phyloP scores from a whole-genome alignment of 2,888 invertebrate genomes.

The Ectemnius continuus region DNA sequence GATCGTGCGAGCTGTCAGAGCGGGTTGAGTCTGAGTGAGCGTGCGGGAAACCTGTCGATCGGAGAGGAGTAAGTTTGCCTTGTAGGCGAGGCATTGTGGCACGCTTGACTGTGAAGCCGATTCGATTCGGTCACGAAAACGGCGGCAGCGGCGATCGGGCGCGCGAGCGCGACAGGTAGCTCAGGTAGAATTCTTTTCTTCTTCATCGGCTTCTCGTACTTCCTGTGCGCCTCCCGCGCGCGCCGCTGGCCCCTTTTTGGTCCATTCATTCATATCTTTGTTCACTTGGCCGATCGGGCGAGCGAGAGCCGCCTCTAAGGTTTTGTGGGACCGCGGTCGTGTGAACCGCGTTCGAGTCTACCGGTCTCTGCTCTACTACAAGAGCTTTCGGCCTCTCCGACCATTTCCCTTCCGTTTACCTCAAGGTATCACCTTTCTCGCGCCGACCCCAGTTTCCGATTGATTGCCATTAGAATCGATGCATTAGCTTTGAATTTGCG shows the following conservation, averaged over 20 bases:
- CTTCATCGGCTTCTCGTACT: constrained; percentile 59
- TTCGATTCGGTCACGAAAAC: constrained; percentile 62
- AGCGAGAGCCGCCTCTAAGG: neutral
- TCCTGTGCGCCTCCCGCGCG: constrained; percentile 41
- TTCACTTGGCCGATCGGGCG: neutral
- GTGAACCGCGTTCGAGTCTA: neutral
- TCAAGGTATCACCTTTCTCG: too few species aligned
- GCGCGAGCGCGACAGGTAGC: constrained; percentile 59
- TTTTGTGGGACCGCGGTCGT: constrained; percentile 5
- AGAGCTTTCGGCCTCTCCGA: too few species aligned
- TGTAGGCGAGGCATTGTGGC: too few species aligned
- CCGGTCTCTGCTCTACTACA: too few species aligned
- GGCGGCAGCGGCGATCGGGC: constrained; percentile 44
- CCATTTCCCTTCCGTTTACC: too few species aligned
- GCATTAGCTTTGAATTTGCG: too few species aligned
- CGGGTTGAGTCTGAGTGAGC: too few species aligned
- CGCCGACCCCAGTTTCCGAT: too few species aligned
- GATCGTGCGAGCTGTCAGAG: too few species aligned
- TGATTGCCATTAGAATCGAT: too few species aligned
- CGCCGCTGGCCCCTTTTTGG: constrained; percentile 40
- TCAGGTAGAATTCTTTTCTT: constrained; percentile 50
- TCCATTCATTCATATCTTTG: constrained; percentile 31
- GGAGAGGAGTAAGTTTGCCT: too few species aligned
- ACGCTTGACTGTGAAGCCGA: constrained; percentile 31
- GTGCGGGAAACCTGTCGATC: too few species aligned